Percentiles rank a stretch among this genome's conserved stretches.
Evolutionary conservation across 2,113 vertebrate species (phyloP).

Genomic region (Pollachius pollachius): DNA sequence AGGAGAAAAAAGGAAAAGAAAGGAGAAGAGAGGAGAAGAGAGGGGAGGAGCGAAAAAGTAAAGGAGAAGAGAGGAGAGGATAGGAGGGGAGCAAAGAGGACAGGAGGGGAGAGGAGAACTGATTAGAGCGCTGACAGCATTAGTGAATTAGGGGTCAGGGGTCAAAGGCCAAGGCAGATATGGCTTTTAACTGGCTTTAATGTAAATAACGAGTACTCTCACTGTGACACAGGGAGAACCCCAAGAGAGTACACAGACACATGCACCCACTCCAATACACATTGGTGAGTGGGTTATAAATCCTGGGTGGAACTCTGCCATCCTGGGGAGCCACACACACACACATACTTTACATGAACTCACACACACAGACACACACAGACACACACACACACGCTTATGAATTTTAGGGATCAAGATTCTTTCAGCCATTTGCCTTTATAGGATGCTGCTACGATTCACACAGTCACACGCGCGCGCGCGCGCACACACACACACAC

Average conservation of each 20-base stretch:
- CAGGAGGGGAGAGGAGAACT: background rate
- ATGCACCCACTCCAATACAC: background rate
- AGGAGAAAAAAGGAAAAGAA: background rate
- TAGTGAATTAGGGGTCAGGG: background rate
- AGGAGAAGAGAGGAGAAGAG: too few relatives aligned
- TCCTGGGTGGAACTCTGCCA: too few relatives aligned
- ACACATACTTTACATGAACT: background rate
- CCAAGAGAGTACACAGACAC: background rate
- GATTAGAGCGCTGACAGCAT: background rate
- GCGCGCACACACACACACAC: too few relatives aligned
- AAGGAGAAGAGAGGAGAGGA: background rate
- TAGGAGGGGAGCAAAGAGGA: background rate
- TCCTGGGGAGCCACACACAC: too few relatives aligned
- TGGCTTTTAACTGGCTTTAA: conserved; percentile 18
- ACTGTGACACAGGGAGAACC: background rate
- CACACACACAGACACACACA: too few relatives aligned
- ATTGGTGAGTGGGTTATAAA: too few relatives aligned
- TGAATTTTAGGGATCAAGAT: too few relatives aligned
- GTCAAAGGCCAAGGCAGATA: conserved; percentile 23
- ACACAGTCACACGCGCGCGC: too few relatives aligned
- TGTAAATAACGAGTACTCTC: conserved; percentile 2
- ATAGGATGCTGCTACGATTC: too few relatives aligned
- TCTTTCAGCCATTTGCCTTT: too few relatives aligned
- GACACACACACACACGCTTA: background rate
- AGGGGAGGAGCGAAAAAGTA: background rate